Evolutionary conservation across 2,888 invertebrate species (phyloP), one percentile per base, ranked within the genome.

Genomic region (Villa cingulata): DNA sequence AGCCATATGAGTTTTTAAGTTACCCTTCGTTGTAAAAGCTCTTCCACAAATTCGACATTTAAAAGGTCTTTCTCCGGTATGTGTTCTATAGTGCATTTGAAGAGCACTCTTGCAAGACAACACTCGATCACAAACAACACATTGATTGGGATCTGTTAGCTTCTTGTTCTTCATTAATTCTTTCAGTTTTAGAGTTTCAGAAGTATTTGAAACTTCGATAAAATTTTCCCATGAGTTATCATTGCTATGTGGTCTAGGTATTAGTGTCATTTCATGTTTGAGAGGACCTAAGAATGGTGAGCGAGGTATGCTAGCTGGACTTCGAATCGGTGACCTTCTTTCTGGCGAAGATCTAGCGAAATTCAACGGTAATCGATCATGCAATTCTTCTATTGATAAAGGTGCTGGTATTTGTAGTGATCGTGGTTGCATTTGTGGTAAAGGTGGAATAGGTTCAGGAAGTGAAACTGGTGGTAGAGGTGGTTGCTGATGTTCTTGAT

Each of bases 1-100:
- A 42, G 96, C 95, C 97, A 98, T 97, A 73, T 98, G 97, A 4
- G 97, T 98, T 72, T 97, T 98, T 55, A 98, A 77, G 71, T 97
- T 97, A 51, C 97, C 97, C 72, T 97, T 97, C 45, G 97, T 97
- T 48, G 97, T 97, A 72, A 97, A 98, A 48, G 96, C 90, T 40
- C 95, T 79, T 41, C 94, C 92, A 70, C 97, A 98, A 54, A 96
- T 88, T 70, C 94, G 90, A 69, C 97, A 98, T 66, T 89, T 87
- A 72, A 92, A 97, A 4, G 97, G 97, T 45, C 68, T 57, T 50
- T 68, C 68, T 0, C 94, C 41, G 0, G 69, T 69, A 43, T 69
- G 69, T 2, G 69, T 69, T 43, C 69, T 77, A 70, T 96, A 96
- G 72, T 96, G 95, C 95, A 96, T 96, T 72, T 95, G 94, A 53